These are phyloP conservation scores for Hormiphora californensis DNA, from an alignment of 37 sponge, comb jelly and placozoan genomes.

Conservation along the genomic window DNA sequence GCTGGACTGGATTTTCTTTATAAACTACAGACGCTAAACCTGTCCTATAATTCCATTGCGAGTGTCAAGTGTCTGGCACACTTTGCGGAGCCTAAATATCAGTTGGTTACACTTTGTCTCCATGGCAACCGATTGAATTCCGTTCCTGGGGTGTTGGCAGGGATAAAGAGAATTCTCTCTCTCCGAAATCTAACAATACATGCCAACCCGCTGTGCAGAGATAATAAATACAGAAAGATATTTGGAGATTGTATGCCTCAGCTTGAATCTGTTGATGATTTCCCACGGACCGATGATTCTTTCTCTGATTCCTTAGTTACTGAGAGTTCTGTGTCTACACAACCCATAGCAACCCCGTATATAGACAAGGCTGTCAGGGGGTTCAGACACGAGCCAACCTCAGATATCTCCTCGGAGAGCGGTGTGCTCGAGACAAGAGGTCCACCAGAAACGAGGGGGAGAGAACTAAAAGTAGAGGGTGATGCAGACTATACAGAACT, in stretches of 20 bases:
- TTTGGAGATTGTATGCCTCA: conserved; percentile 46
- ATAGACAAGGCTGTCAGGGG: neutral
- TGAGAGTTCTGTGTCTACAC: neutral
- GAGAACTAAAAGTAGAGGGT: neutral
- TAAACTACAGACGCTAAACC: neutral
- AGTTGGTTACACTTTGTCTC: neutral
- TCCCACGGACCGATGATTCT: conserved; percentile 6
- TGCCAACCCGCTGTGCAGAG: neutral
- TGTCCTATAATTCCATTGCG: neutral
- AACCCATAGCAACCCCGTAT: neutral
- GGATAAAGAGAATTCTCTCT: neutral
- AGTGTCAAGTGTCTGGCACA: neutral
- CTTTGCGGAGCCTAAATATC: neutral
- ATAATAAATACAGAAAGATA: neutral
- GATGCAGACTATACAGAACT: conserved; percentile 4
- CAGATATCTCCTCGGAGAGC: neutral
- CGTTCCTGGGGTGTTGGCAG: neutral
- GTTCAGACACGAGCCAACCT: neutral
- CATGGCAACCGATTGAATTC: conserved; percentile 10
- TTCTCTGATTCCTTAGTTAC: neutral
- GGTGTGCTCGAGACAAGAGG: no score
- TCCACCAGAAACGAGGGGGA: no score
- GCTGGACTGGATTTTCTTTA: conserved; percentile 5
- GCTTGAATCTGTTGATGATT: conserved; percentile 18
- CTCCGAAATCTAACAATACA: neutral